These are phyloP conservation scores for Eriosoma lanigerum DNA, from an alignment of 1,140 invertebrate genomes.

Conservation along the genomic window DNA sequence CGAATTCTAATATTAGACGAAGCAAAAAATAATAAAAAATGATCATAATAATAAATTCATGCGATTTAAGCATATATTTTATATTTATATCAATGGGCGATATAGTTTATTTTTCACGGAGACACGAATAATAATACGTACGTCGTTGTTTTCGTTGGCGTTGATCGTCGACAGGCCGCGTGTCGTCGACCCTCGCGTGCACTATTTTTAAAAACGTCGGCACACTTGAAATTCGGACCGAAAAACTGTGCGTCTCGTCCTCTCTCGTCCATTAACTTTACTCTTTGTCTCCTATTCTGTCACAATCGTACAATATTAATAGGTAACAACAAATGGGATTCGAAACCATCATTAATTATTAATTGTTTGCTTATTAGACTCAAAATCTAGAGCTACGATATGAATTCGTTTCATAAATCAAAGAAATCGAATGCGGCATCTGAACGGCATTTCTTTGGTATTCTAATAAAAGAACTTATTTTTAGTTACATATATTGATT, in stretches of 20 bases:
- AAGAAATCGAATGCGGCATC: no score
- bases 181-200: slow-evolving; percentile 38
- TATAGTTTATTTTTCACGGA: background rate
- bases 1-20: slow-evolving; percentile 6
- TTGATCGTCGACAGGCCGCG: background rate
- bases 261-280: background rate
- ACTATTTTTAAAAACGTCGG: slow-evolving; percentile 43
- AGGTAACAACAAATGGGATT: no score
- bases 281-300: no score
- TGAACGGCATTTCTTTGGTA: no score
- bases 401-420: no score
- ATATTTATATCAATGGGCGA: background rate
- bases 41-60: no score
- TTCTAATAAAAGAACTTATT: no score
- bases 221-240: slow-evolving; percentile 15
- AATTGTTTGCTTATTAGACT: no score
- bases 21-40: background rate
- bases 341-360: no score
- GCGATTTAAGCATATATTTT: background rate
- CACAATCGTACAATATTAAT: no score
- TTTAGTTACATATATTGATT: no score
- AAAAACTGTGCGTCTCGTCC: slow-evolving; percentile 6
- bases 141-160: slow-evolving; percentile 29
- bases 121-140: slow-evolving; percentile 30
- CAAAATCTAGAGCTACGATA: no score